phyloP scores from a whole-genome alignment of 2,797 vertebrate species.

The Agapornis canus region DNA sequence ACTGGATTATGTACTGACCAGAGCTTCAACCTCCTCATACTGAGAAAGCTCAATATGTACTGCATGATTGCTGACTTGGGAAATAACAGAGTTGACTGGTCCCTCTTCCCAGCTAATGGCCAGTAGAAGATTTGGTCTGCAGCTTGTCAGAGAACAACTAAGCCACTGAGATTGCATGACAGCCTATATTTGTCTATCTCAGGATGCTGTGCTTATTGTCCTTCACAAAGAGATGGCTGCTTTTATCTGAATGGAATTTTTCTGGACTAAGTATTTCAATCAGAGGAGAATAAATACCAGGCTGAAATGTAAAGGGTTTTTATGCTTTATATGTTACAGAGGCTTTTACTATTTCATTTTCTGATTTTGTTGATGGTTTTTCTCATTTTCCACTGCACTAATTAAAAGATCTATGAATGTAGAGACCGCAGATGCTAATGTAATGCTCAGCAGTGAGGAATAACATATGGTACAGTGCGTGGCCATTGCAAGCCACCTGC shows the following conservation, averaged over 20 bases:
- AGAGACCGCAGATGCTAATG: slow-evolving; percentile 17
- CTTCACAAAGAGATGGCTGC: not conserved
- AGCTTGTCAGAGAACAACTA: not conserved
- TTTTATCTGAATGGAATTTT: not conserved
- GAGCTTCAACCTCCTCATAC: not conserved
- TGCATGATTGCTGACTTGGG: not conserved
- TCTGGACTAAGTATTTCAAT: not conserved
- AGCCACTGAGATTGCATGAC: not conserved
- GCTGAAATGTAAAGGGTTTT: not conserved
- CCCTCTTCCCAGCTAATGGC: not conserved
- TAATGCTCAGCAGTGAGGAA: not conserved
- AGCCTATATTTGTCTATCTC: not conserved
- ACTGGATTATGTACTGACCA: not conserved
- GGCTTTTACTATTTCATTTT: not conserved
- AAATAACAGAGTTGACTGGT: not conserved
- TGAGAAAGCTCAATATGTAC: not conserved
- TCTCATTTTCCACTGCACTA: not conserved
- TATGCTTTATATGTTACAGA: not conserved
- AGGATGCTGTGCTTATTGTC: not conserved
- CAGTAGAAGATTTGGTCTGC: not conserved
- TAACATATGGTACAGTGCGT: slow-evolving; percentile 19
- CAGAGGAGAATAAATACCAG: not conserved
- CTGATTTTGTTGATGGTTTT: not conserved
- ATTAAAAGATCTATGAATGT: slow-evolving; percentile 5
- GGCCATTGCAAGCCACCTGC: slow-evolving; percentile 27